Conservation (phyloP, 1,140 invertebrate genomes). For the Xylocopa sonorina region DNA sequence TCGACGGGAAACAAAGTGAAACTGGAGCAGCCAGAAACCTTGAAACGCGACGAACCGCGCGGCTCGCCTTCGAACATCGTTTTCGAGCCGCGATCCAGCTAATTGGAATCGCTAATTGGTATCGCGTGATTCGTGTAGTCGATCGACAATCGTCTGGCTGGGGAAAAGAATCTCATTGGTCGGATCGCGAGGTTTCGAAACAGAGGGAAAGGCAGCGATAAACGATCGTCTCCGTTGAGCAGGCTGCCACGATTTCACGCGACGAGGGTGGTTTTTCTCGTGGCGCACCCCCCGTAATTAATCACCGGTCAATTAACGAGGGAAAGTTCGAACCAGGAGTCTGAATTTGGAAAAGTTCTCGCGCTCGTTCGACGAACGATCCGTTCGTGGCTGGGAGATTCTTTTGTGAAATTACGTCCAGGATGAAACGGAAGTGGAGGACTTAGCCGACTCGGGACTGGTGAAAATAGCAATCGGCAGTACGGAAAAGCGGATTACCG, state of each 20-base stretch:
- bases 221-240: conserved; percentile 36
- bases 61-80: background rate
- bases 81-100: too few species aligned
- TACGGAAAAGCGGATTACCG: background rate
- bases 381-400: too few species aligned
- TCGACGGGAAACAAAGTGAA: background rate
- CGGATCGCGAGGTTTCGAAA: conserved; percentile 9
- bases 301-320: conserved; percentile 75
- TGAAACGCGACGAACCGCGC: conserved; percentile 5
- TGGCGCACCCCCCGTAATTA: conserved; percentile 67
- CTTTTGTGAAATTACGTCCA: background rate
- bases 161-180: conserved; percentile 3
- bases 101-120: too few species aligned
- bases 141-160: too few species aligned
- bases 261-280: conserved; percentile 66
- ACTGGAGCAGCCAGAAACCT: background rate
- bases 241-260: conserved; percentile 16
- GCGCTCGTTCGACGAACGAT: background rate
- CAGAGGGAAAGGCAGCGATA: conserved; percentile 1
- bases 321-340: conserved; percentile 51
- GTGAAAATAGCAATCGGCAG: conserved; percentile 11
- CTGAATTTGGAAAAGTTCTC: conserved; percentile 46
- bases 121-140: too few species aligned
- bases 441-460: background rate
- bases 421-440: background rate